Base-by-base conservation (phyloP, 53 echinoderm and acorn worm species). In the Antedon mediterranea region DNA sequence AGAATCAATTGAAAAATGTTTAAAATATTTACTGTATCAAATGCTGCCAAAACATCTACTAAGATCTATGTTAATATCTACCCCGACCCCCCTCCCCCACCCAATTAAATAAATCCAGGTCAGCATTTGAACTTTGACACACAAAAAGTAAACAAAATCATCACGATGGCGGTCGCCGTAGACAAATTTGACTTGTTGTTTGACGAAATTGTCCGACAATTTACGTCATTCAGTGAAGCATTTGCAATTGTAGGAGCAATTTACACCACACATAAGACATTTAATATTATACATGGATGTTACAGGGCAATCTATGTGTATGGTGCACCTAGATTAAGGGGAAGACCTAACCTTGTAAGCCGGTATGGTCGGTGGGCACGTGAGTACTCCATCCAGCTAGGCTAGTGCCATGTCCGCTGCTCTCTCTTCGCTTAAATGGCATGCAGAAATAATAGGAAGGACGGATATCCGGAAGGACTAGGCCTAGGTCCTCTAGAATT, bases 351-450 rank as follows among this genome's bases (percentile, higher is more conserved):
- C 76, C 75, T 89, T 26, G 87, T 84, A 8, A 70, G 71, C 9
- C 88, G 90, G 78, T 93, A 82, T 29, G 93, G 93, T 6, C 80
- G 82, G 37, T 93, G 93, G 93, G 93, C 93, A 81, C 88, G 93
- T 91, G 34, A 31, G 76, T 28, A 32, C 4, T 5, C 23, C 11
- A 28, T 5, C 23, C 11, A 28, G 23, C 1, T 28, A 29, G 31
- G 2, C n/a, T n/a, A n/a, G n/a, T n/a, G n/a, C n/a, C n/a, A n/a
- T n/a, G n/a, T n/a, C 30, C 30, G 29, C 20, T 30, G 75, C 31
- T 31, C n/a, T 28, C n/a, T 28, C 9, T 72, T 8, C 73, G 30
- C 73, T 6, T 73, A 11, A 28, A 8, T 26, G 27, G n/a, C 34
- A 20, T 27, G 33, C 4, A 57, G 7, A 8, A 57, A 18, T 18